phyloP scores from a whole-genome alignment of 2,113 vertebrate species.

The Orthonyx spaldingii region DNA sequence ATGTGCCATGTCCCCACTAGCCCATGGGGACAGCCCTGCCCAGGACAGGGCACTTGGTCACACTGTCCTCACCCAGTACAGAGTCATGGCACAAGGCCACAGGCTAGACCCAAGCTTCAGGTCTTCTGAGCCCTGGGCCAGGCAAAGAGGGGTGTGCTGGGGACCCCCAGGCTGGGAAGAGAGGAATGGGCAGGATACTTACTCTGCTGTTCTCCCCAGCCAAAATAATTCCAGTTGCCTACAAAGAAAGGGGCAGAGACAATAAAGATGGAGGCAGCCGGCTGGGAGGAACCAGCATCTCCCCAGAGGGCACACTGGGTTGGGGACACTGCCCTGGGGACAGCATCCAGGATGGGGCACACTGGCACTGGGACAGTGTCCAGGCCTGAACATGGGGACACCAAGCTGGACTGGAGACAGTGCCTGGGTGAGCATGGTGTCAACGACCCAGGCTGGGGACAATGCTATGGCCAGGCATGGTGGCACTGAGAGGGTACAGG shows the following conservation, averaged over 20 bases:
- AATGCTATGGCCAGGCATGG: neutral
- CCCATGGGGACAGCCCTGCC: neutral
- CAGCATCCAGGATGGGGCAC: neutral
- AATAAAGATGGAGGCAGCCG: neutral
- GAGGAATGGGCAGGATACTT: conserved; percentile 69
- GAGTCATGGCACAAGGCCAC: neutral
- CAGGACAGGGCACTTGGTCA: neutral
- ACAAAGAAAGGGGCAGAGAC: conserved; percentile 47
- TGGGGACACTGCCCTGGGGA: neutral
- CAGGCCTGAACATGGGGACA: neutral
- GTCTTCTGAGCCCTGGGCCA: neutral
- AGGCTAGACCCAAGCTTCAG: neutral
- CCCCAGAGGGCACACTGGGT: neutral
- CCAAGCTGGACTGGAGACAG: neutral
- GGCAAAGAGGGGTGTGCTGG: neutral
- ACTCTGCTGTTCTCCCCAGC: conserved; percentile 98
- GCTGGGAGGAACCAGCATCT: neutral
- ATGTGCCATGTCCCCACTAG: neutral
- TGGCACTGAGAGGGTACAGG: neutral
- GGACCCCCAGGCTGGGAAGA: neutral
- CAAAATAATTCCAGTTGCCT: conserved; percentile 97
- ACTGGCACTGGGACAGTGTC: neutral
- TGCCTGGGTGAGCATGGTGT: neutral
- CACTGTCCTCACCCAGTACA: neutral
- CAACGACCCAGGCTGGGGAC: neutral